A percentile compares a stretch with the other conserved stretches of the same genome.
Conservation (phyloP, 2,797 vertebrate species). For the Sciaenops ocellatus region DNA sequence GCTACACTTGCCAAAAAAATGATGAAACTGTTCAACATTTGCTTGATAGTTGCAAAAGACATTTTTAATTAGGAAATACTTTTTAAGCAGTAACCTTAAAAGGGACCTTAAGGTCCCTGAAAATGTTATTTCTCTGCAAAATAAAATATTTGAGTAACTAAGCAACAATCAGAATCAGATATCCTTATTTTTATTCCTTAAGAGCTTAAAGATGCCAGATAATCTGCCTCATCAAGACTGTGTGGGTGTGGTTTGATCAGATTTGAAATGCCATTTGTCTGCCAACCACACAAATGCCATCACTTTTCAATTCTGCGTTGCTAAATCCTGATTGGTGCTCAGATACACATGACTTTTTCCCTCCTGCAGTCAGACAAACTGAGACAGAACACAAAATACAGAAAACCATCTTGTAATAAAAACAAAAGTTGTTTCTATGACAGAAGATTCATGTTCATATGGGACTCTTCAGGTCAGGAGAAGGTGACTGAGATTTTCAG, state of each 20-base stretch:
- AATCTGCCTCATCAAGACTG: background rate
- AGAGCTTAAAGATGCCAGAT: background rate
- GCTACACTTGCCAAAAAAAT: background rate
- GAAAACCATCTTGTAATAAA: background rate
- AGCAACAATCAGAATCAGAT: background rate
- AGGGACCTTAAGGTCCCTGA: too few relatives aligned
- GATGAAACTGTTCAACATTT: constrained; percentile 4
- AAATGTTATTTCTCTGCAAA: background rate
- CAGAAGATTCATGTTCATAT: background rate
- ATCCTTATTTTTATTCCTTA: background rate
- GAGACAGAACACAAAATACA: background rate
- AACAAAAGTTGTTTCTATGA: background rate
- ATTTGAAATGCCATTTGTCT: background rate
- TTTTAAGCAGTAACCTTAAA: background rate
- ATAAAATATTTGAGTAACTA: background rate
- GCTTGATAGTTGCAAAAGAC: constrained; percentile 14
- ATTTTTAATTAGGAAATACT: constrained; percentile 23
- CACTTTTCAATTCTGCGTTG: background rate
- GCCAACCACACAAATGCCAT: background rate
- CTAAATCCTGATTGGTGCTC: background rate
- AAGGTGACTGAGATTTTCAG: constrained; percentile 19
- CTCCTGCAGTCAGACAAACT: background rate
- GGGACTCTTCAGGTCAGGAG: background rate
- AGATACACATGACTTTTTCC: background rate
- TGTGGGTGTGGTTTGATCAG: background rate